Conservation (phyloP, 2,797 vertebrate species). For the Peromyscus eremicus region DNA sequence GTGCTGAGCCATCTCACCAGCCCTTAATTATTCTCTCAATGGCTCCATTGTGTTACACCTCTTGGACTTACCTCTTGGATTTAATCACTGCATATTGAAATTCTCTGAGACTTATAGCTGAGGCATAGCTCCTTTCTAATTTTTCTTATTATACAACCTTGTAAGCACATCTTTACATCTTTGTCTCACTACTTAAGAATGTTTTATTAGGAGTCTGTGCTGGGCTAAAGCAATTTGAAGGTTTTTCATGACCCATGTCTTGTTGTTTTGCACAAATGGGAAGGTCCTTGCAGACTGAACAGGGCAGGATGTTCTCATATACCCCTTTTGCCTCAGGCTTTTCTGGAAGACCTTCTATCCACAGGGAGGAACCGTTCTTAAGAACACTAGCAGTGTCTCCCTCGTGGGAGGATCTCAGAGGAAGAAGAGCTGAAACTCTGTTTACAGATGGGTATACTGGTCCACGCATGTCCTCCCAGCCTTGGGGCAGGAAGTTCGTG, state of each 20-base stretch:
- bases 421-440: neutral
- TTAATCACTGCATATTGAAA: neutral
- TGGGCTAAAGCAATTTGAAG: neutral
- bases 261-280: neutral
- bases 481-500: neutral
- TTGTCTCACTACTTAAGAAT: neutral
- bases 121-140: neutral
- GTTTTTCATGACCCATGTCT: neutral
- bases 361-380: neutral
- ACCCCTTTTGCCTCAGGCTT: neutral
- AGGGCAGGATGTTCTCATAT: neutral
- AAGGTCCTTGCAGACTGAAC: neutral
- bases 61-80: neutral
- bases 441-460: neutral
- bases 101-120: neutral
- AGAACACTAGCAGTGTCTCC: accelerated
- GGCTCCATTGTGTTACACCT: no score
- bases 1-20: neutral
- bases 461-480: neutral
- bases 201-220: slow-evolving; percentile 10
- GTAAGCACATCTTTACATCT: neutral
- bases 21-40: neutral
- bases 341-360: slow-evolving; percentile 1
- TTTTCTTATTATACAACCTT: neutral
- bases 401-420: neutral